Evolutionary conservation across 2,888 invertebrate genomes (phyloP).

Genomic region (Vesta saturnalis): DNA sequence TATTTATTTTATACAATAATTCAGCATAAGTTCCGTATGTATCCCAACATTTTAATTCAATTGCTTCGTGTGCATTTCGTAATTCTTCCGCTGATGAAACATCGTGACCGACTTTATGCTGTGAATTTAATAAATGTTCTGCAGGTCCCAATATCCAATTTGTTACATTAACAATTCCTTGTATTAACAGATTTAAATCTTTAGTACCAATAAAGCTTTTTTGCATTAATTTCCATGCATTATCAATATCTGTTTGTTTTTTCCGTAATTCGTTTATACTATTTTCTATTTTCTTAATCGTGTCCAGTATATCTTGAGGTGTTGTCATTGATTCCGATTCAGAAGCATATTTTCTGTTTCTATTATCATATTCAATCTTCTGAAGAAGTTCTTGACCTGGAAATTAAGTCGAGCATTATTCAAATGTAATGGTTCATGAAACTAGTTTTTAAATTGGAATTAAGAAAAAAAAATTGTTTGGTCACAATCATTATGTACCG

Average conservation of each 20-base stretch:
- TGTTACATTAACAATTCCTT: slow-evolving; percentile 75
- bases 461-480: not conserved
- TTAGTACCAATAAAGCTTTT: slow-evolving; percentile 69
- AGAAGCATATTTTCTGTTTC: slow-evolving; percentile 59
- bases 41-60: slow-evolving; percentile 81
- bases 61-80: slow-evolving; percentile 76
- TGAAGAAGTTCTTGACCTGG: slow-evolving; percentile 61
- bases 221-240: slow-evolving; percentile 70
- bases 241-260: slow-evolving; percentile 69
- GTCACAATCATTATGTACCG: not conserved
- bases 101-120: slow-evolving; percentile 78
- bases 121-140: slow-evolving; percentile 76
- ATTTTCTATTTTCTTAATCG: slow-evolving; percentile 67
- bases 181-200: slow-evolving; percentile 69
- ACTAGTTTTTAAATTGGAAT: not conserved
- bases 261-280: slow-evolving; percentile 67
- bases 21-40: slow-evolving; percentile 84
- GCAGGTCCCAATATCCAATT: slow-evolving; percentile 83
- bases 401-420: slow-evolving; percentile 29
- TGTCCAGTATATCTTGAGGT: slow-evolving; percentile 72
- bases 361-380: slow-evolving; percentile 60
- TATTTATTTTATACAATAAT: slow-evolving; percentile 76
- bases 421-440: not conserved
- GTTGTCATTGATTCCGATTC: slow-evolving; percentile 60
- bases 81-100: slow-evolving; percentile 77